Evolutionary conservation across 2,113 vertebrate genomes (phyloP).

Genomic region (Anolis sagrei): DNA sequence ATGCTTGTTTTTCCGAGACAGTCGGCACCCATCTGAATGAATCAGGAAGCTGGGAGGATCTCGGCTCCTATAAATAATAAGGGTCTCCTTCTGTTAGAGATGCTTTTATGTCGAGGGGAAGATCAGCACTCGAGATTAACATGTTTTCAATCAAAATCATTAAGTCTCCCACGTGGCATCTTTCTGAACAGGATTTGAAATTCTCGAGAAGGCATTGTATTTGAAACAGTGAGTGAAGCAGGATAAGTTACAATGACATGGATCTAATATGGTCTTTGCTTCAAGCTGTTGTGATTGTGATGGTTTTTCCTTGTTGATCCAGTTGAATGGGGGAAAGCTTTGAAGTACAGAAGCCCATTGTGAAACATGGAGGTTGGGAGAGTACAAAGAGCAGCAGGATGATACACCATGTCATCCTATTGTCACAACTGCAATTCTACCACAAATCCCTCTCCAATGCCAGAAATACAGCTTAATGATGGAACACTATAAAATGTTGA

Average conservation of each 20-base stretch:
- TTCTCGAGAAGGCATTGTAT: not conserved
- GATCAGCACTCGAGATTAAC: slow-evolving; percentile 52
- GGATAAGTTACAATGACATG: not conserved
- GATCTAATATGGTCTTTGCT: not conserved
- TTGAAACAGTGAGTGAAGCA: not conserved
- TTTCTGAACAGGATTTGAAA: slow-evolving; percentile 49
- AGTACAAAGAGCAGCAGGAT: not conserved
- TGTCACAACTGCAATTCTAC: not conserved
- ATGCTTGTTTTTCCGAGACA: slow-evolving; percentile 51
- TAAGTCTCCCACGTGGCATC: slow-evolving; percentile 41
- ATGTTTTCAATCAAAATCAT: no score
- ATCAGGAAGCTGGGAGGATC: slow-evolving; percentile 68
- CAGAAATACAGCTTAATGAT: no score
- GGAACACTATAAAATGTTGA: no score
- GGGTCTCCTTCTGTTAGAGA: slow-evolving; percentile 61
- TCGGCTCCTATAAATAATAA: slow-evolving; percentile 64
- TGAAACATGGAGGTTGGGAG: not conserved
- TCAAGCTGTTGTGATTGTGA: not conserved
- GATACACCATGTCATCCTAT: no score
- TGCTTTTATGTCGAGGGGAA: slow-evolving; percentile 62
- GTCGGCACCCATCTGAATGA: slow-evolving; percentile 67
- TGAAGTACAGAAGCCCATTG: no score
- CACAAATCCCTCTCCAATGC: no score
- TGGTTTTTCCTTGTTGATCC: not conserved
- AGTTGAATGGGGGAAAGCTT: no score